A percentile compares a stretch with the other conserved stretches of the same genome.
phyloP scores from a whole-genome alignment of 1,140 invertebrate species.

The Nixonia krombeini region DNA sequence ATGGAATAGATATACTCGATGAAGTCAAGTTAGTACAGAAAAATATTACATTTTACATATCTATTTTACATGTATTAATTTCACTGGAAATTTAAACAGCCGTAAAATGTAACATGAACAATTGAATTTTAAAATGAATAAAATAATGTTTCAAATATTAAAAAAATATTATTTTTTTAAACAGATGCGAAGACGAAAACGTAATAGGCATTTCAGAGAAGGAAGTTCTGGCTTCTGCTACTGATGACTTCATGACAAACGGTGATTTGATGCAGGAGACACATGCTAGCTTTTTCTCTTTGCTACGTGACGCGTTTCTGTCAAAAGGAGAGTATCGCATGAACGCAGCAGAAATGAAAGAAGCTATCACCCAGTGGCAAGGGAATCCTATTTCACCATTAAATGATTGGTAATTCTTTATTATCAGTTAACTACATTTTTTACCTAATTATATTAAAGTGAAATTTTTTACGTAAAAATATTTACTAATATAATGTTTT shows the following conservation, averaged over 20 bases:
- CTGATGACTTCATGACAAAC: slow-evolving; percentile 55
- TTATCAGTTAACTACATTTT: too few relatives aligned
- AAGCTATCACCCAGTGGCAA: slow-evolving; percentile 84
- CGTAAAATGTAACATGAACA: too few relatives aligned
- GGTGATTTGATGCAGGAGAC: slow-evolving; percentile 79
- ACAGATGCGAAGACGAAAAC: slow-evolving; percentile 62
- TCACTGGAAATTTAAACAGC: too few relatives aligned
- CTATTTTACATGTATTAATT: too few relatives aligned
- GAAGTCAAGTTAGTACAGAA: slow-evolving; percentile 69
- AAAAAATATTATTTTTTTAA: too few relatives aligned
- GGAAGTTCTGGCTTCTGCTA: slow-evolving; percentile 48
- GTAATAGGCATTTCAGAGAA: slow-evolving; percentile 64
- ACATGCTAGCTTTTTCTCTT: slow-evolving; percentile 85
- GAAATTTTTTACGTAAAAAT: too few relatives aligned
- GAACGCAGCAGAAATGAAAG: slow-evolving; percentile 80
- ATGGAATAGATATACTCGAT: slow-evolving; percentile 74
- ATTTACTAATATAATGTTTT: neutral
- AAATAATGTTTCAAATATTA: too few relatives aligned
- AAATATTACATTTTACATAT: too few relatives aligned
- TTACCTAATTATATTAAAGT: too few relatives aligned
- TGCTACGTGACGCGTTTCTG: slow-evolving; percentile 86
- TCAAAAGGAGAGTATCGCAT: slow-evolving; percentile 87
- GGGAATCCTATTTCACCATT: slow-evolving; percentile 84
- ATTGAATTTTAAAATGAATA: too few relatives aligned
- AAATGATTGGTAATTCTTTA: slow-evolving; percentile 90